phyloP scores from a whole-genome alignment of 2,797 vertebrate genomes.

The Scyliorhinus canicula region DNA sequence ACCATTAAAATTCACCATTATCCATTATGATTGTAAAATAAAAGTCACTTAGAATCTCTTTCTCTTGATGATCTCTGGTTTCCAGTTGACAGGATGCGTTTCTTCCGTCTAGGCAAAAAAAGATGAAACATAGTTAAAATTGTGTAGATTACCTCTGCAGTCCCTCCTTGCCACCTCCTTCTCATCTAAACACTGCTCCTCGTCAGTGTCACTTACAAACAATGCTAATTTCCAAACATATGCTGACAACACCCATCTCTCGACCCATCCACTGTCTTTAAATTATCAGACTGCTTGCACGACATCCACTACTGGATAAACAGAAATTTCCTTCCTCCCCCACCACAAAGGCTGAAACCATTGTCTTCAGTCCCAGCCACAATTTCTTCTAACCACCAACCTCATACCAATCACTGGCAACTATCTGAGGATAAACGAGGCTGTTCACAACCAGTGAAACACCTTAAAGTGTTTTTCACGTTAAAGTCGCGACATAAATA shows the following conservation, averaged over 20 bases:
- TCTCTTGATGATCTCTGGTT: constrained; percentile 97
- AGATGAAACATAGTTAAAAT: not conserved
- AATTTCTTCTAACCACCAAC: not conserved
- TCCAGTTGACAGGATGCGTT: constrained; percentile 94
- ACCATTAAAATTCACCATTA: not conserved
- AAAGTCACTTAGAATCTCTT: constrained; percentile 76
- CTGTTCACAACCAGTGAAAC: not conserved
- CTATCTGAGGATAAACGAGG: not conserved
- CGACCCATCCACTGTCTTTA: not conserved
- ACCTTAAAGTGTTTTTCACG: not conserved
- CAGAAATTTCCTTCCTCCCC: not conserved
- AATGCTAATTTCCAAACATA: not conserved
- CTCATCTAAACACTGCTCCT: not conserved
- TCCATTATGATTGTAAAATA: not conserved
- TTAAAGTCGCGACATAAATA: too few species aligned
- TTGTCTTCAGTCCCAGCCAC: not conserved
- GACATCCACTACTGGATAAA: not conserved
- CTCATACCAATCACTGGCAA: not conserved
- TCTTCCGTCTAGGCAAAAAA: constrained; percentile 81
- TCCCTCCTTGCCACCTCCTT: not conserved
- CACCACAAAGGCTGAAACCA: not conserved
- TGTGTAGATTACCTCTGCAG: not conserved
- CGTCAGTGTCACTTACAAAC: not conserved
- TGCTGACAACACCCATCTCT: not conserved
- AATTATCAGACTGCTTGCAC: not conserved